Conservation (phyloP, 2,797 vertebrate genomes). For the Catamblyrhynchus diadema region DNA sequence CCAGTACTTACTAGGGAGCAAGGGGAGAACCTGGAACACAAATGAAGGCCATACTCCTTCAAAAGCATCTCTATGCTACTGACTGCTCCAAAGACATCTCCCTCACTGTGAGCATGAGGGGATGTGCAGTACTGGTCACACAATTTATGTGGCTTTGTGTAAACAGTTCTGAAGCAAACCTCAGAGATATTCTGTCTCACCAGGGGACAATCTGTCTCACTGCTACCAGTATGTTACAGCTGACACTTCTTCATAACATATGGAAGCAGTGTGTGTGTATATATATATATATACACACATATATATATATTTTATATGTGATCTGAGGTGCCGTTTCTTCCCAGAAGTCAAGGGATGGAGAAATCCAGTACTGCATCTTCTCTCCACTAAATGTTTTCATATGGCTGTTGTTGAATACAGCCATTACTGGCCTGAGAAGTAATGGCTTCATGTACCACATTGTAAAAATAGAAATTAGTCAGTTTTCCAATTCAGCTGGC, state of each 20-base stretch:
- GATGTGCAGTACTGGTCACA: not conserved
- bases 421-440: conserved; percentile 31
- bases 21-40: not conserved
- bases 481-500: conserved; percentile 54
- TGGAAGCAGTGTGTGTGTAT: not conserved
- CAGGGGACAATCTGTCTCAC: not conserved
- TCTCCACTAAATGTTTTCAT: not conserved
- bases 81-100: not conserved
- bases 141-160: not conserved
- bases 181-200: not conserved
- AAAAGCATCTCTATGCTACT: not conserved
- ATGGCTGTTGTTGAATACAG: not conserved
- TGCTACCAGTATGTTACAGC: not conserved
- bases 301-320: not conserved
- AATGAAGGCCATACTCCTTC: not conserved
- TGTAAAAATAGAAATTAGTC: conserved; percentile 60
- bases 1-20: not conserved
- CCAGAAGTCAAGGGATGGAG: not conserved
- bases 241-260: not conserved
- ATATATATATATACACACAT: fast-evolving
- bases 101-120: not conserved
- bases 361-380: not conserved
- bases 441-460: conserved; percentile 10
- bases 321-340: not conserved
- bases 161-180: not conserved